phyloP scores from a whole-genome alignment of 2,113 vertebrate species.

The Sclerurus mexicanus region DNA sequence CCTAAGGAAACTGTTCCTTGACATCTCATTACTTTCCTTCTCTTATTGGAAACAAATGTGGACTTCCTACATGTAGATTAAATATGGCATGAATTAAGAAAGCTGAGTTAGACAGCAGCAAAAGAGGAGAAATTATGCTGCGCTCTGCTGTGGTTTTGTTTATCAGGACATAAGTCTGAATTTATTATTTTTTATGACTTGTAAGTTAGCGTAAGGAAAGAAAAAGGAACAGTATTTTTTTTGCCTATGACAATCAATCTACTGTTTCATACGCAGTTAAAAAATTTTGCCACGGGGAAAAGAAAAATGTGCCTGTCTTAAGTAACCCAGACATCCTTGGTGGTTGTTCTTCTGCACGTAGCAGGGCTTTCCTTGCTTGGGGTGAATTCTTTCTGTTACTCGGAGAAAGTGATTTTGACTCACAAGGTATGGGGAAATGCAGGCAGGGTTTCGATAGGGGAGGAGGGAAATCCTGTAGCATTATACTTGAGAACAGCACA shows the following conservation, averaged over 20 bases:
- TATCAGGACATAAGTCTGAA: slow-evolving; percentile 22
- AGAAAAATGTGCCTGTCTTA: neutral
- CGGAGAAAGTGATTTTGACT: neutral
- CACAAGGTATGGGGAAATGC: neutral
- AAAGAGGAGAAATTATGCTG: neutral
- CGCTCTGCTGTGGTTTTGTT: neutral
- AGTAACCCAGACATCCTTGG: neutral
- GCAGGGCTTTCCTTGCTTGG: neutral
- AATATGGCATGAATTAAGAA: slow-evolving; percentile 45
- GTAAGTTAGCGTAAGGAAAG: neutral
- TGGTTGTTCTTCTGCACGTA: neutral
- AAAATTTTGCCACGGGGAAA: neutral
- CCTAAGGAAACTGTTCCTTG: slow-evolving; percentile 55
- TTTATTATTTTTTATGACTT: slow-evolving; percentile 44
- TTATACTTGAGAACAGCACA: neutral
- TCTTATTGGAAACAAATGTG: slow-evolving; percentile 65
- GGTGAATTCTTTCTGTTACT: neutral
- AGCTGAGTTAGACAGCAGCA: neutral
- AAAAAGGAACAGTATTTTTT: neutral
- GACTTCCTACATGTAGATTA: slow-evolving; percentile 9
- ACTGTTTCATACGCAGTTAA: neutral
- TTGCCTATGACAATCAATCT: neutral
- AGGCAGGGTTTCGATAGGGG: neutral
- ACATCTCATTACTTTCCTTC: slow-evolving; percentile 57
- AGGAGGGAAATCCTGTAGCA: neutral